Percentiles rank a stretch among this genome's conserved stretches.
These are phyloP conservation scores for Cacoxenus indagator DNA, from an alignment of 2,888 invertebrate genomes.

Conservation along the genomic window DNA sequence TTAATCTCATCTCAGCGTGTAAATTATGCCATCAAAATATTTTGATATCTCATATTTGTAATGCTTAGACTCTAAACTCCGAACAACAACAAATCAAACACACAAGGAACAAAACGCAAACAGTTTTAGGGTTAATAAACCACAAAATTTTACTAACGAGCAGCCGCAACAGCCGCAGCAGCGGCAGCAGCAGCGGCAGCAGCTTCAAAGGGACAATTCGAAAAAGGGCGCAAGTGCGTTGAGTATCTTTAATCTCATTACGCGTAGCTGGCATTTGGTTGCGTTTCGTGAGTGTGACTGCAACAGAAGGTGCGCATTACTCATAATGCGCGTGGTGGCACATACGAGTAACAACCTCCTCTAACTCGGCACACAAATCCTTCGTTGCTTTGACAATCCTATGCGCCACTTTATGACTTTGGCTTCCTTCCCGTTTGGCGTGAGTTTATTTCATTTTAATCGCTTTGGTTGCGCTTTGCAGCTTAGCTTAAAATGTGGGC, in stretches of 20 bases:
- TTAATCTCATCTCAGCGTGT: conserved; percentile 63
- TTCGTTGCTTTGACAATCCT: background rate
- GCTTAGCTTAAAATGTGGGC: conserved; percentile 51
- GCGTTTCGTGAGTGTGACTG: conserved; percentile 37
- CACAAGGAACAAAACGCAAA: conserved; percentile 35
- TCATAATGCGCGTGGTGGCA: conserved; percentile 60
- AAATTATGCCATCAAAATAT: conserved; percentile 67
- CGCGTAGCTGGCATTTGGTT: background rate
- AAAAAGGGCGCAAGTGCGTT: background rate
- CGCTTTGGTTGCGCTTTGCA: conserved; percentile 65
- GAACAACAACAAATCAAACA: background rate
- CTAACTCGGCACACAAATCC: background rate
- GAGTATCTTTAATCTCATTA: background rate
- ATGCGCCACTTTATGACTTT: conserved; percentile 4
- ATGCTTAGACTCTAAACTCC: conserved; percentile 17
- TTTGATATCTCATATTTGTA: conserved; percentile 51
- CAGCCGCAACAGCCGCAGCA: conserved; percentile 19
- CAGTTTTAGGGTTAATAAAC: conserved; percentile 63
- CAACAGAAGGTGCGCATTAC: conserved; percentile 65
- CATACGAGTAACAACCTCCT: no score
- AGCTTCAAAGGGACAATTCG: background rate
- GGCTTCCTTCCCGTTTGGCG: conserved; percentile 5
- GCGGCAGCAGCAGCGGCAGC: conserved; percentile 25
- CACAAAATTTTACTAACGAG: conserved; percentile 46
- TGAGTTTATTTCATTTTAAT: conserved; percentile 45